Conservation (phyloP, 2,888 invertebrate genomes). For the Zhengitettix transpicula region DNA sequence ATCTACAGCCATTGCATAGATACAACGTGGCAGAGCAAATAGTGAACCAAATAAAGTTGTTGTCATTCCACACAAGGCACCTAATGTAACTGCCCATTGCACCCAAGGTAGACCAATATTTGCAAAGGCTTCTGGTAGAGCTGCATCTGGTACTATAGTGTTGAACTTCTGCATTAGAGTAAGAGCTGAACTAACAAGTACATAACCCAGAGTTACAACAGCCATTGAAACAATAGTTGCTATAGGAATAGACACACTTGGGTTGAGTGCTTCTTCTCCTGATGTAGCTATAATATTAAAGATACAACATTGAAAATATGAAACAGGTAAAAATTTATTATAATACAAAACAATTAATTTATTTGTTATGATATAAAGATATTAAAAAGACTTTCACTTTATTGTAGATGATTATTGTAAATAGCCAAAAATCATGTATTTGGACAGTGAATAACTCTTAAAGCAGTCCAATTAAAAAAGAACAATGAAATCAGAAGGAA, state of each 20-base stretch:
- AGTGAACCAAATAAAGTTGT: constrained; percentile 72
- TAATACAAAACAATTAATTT: too few relatives aligned
- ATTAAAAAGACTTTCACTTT: too few relatives aligned
- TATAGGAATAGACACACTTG: constrained; percentile 61
- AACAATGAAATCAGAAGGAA: too few relatives aligned
- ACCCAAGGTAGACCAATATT: constrained; percentile 64
- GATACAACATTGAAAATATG: too few relatives aligned
- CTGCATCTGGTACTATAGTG: constrained; percentile 37
- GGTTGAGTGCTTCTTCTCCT: constrained; percentile 71
- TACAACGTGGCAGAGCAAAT: constrained; percentile 68
- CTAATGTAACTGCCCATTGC: constrained; percentile 65
- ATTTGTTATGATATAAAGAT: too few relatives aligned
- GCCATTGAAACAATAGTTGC: constrained; percentile 69
- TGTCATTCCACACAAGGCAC: constrained; percentile 85
- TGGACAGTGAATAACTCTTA: too few relatives aligned
- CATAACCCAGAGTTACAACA: constrained; percentile 62
- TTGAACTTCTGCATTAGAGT: constrained; percentile 68
- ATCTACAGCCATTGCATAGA: constrained; percentile 84
- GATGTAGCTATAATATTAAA: constrained; percentile 42
- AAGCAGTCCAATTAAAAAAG: too few relatives aligned
- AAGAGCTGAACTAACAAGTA: constrained; percentile 64
- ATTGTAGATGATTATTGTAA: too few relatives aligned
- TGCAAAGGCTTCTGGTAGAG: constrained; percentile 65
- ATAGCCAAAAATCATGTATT: too few relatives aligned
- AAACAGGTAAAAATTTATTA: too few relatives aligned